Percentiles rank a stretch among this genome's conserved stretches.
Conservation (phyloP, 2,113 vertebrate genomes). For the Pelobates fuscus region DNA sequence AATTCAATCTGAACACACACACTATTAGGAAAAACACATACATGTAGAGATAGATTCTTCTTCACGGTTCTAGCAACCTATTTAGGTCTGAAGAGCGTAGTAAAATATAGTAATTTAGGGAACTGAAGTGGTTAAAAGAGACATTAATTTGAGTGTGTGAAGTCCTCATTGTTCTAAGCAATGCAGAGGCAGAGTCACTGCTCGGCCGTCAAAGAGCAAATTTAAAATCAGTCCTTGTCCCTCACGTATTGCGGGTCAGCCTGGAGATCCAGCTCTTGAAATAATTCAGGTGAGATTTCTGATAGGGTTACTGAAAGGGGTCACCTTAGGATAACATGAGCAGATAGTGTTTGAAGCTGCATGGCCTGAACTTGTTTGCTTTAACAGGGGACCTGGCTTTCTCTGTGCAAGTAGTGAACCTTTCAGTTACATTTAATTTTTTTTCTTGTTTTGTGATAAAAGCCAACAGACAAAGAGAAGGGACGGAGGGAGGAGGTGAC, state of each 20-base stretch:
- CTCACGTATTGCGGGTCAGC: constrained; percentile 19
- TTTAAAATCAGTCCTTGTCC: constrained; percentile 43
- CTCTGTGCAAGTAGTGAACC: constrained; percentile 50
- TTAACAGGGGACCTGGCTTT: constrained; percentile 40
- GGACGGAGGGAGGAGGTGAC: constrained; percentile 53
- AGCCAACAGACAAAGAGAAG: constrained; percentile 6
- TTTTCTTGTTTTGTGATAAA: constrained; percentile 39
- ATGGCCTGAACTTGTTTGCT: constrained; percentile 49
- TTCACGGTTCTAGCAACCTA: background rate
- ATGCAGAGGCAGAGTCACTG: constrained; percentile 29
- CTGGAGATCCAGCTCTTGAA: constrained; percentile 45
- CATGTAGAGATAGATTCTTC: background rate
- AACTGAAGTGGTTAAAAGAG: no score
- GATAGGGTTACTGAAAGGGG: constrained; percentile 37
- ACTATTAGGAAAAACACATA: constrained; percentile 5
- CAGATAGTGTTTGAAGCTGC: constrained; percentile 44
- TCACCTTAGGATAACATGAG: constrained; percentile 43
- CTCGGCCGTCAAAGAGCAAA: constrained; percentile 25
- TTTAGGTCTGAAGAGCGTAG: no score
- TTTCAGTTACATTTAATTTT: constrained; percentile 14
- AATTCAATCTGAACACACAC: constrained; percentile 32
- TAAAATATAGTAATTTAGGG: no score
- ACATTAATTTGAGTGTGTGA: no score
- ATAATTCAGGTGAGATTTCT: constrained; percentile 43
- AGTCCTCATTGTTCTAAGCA: no score